A percentile compares a stretch with the other conserved stretches of the same genome.
These are phyloP conservation scores for Podarcis siculus DNA, from an alignment of 2,797 vertebrate genomes.

Conservation along the genomic window DNA sequence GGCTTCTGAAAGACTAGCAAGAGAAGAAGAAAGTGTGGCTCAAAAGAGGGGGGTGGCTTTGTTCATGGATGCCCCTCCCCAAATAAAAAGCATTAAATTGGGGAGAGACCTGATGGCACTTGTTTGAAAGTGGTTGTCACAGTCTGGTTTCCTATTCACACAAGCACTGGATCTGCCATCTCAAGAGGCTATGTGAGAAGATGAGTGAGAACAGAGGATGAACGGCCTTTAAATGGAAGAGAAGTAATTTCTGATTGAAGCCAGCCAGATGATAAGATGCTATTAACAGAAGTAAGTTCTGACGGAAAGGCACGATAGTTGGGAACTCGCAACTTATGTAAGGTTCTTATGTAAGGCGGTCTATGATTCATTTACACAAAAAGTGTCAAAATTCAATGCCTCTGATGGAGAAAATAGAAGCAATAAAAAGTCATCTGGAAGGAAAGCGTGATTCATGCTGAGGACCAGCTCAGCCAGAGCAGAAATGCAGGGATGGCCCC, in stretches of 20 bases:
- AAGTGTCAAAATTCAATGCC: conserved; percentile 39
- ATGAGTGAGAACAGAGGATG: neutral
- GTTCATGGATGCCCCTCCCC: neutral
- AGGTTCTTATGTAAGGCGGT: conserved; percentile 27
- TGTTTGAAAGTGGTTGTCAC: neutral
- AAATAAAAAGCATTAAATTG: neutral
- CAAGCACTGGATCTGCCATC: neutral
- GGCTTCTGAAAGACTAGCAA: neutral
- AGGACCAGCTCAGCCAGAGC: conserved; percentile 9
- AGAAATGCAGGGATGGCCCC: conserved; percentile 7
- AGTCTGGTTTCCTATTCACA: neutral
- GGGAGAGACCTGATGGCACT: neutral
- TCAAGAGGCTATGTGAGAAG: neutral
- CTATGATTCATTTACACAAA: conserved; percentile 42
- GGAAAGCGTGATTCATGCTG: conserved; percentile 34
- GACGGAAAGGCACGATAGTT: neutral
- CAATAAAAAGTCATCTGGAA: conserved; percentile 40
- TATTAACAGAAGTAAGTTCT: conserved; percentile 9
- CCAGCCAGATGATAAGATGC: neutral
- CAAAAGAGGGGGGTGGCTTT: neutral
- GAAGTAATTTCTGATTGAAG: neutral
- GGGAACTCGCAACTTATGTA: conserved; percentile 19
- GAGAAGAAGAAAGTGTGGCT: neutral
- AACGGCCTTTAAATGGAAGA: neutral
- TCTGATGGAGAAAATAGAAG: conserved; percentile 35